phyloP scores from a whole-genome alignment of 2,797 vertebrate species.

The Macroramphosus scolopax region DNA sequence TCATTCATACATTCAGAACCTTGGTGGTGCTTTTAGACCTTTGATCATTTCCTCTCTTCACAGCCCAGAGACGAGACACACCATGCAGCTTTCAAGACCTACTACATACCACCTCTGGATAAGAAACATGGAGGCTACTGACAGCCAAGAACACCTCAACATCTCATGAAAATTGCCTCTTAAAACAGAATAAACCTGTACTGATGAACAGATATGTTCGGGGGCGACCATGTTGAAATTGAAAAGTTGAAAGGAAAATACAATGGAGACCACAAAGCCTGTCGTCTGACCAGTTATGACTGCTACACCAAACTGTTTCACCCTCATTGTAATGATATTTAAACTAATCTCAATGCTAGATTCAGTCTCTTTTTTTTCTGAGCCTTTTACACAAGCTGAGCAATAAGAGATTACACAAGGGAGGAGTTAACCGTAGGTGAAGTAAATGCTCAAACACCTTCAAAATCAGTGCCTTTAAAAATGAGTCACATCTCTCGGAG shows the following conservation, averaged over 20 bases:
- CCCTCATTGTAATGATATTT: slow-evolving; percentile 8
- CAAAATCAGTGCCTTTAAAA: slow-evolving; percentile 6
- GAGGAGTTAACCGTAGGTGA: neutral
- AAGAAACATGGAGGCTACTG: slow-evolving; percentile 74
- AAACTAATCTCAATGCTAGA: neutral
- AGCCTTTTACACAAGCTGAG: slow-evolving; percentile 23
- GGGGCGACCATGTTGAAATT: no score
- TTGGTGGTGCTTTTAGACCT: slow-evolving; percentile 4
- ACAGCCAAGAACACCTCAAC: slow-evolving; percentile 35
- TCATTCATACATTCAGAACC: no score
- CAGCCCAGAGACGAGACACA: slow-evolving; percentile 80
- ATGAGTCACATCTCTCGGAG: no score
- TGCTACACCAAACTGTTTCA: neutral
- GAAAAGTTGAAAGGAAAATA: slow-evolving; percentile 14
- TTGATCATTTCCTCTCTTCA: slow-evolving; percentile 44
- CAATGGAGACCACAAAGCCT: slow-evolving; percentile 7
- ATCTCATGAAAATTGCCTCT: no score
- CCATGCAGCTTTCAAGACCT: slow-evolving; percentile 68
- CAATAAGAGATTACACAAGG: slow-evolving; percentile 41
- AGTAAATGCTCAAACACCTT: neutral
- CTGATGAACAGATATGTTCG: slow-evolving; percentile 19
- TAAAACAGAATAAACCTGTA: slow-evolving; percentile 17
- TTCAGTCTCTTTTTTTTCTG: slow-evolving; percentile 15
- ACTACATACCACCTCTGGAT: slow-evolving; percentile 78
- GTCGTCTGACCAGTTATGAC: slow-evolving; percentile 19